Percentiles rank a stretch among this genome's conserved stretches.
Conservation (phyloP, 1,140 invertebrate species). For the Drosophila ambigua region DNA sequence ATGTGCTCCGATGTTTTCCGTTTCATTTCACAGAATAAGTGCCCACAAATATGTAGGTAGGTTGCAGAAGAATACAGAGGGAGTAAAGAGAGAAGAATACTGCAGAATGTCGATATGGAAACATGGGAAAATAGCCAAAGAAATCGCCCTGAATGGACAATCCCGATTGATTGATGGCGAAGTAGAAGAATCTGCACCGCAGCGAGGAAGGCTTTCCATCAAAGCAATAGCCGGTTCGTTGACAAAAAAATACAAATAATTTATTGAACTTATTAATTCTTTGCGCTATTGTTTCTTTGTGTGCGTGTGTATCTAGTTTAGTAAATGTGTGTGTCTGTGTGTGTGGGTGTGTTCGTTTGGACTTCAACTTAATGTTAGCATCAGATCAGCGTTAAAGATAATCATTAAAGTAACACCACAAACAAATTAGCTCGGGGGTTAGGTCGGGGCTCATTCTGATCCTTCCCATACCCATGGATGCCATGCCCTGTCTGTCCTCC, state of each 20-base stretch:
- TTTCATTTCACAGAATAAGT: too few relatives aligned
- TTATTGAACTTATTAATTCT: slow-evolving; percentile 67
- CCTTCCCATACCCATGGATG: slow-evolving; percentile 3
- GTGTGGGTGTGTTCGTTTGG: slow-evolving; percentile 2
- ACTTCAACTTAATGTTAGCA: slow-evolving; percentile 62
- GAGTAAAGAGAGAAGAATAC: too few relatives aligned
- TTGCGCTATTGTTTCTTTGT: slow-evolving; percentile 38
- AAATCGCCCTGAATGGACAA: too few relatives aligned
- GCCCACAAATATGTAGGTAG: too few relatives aligned
- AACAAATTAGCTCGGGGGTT: slow-evolving; percentile 59
- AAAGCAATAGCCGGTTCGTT: neutral
- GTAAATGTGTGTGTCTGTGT: slow-evolving; percentile 10
- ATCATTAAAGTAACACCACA: slow-evolving; percentile 76
- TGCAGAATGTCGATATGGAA: too few relatives aligned
- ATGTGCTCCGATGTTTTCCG: too few relatives aligned
- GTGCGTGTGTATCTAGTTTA: slow-evolving; percentile 7
- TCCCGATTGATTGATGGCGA: too few relatives aligned
- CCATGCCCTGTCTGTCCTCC: neutral
- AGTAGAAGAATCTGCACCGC: too few relatives aligned
- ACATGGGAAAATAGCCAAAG: too few relatives aligned
- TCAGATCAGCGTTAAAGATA: slow-evolving; percentile 64
- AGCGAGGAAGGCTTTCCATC: neutral
- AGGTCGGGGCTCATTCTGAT: neutral
- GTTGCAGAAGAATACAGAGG: too few relatives aligned
- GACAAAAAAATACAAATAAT: slow-evolving; percentile 73